Conservation (phyloP, 2,888 invertebrate genomes). For the Embidobia sp. region DNA sequence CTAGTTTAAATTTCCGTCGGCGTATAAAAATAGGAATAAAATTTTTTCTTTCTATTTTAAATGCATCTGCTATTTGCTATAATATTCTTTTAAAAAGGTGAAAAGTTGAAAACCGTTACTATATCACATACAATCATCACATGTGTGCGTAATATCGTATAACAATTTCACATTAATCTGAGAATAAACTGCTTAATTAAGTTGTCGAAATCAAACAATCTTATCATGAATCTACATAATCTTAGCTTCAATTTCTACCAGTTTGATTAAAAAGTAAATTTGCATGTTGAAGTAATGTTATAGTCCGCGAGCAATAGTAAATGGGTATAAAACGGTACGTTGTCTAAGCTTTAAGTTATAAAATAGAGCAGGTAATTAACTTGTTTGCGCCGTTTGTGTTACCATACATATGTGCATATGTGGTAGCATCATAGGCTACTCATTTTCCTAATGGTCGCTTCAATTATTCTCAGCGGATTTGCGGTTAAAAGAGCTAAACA, state of each 20-base stretch:
- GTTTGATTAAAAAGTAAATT: constrained; percentile 41
- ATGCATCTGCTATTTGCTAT: too few species aligned
- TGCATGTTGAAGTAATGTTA: constrained; percentile 36
- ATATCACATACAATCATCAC: too few species aligned
- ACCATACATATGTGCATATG: constrained; percentile 15
- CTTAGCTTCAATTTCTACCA: constrained; percentile 2
- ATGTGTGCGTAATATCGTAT: too few species aligned
- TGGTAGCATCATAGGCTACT: constrained; percentile 27
- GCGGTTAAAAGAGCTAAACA: constrained; percentile 42
- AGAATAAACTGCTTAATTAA: constrained; percentile 21
- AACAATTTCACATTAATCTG: background rate
- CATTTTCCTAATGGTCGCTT: constrained; percentile 55
- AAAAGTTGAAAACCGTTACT: too few species aligned
- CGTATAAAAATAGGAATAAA: too few species aligned
- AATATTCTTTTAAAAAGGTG: too few species aligned
- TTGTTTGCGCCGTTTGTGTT: constrained; percentile 69
- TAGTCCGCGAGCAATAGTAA: constrained; percentile 44
- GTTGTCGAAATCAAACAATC: constrained; percentile 18
- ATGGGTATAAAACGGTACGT: constrained; percentile 73
- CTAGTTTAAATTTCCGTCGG: too few species aligned
- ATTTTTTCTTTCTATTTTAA: too few species aligned
- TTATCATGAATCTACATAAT: constrained; percentile 14
- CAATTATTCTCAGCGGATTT: constrained; percentile 57
- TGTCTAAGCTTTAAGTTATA: constrained; percentile 74
- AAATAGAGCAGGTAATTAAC: constrained; percentile 76